These are phyloP conservation scores for Sturmia bella DNA, from an alignment of 2,888 invertebrate species.

Conservation along the genomic window DNA sequence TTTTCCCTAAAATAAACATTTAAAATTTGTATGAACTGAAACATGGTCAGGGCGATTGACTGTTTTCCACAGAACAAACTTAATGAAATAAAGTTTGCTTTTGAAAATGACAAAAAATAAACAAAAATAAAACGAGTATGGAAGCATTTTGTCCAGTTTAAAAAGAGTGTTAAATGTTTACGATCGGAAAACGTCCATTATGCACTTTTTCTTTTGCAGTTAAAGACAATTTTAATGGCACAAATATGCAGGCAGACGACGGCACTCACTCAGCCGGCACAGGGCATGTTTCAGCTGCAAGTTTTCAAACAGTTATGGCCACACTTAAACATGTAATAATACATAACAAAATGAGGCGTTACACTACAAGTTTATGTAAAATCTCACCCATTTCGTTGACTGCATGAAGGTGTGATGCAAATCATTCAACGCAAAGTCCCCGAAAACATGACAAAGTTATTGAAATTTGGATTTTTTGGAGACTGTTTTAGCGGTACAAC, in stretches of 20 bases:
- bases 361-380: background rate
- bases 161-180: slow-evolving; percentile 58
- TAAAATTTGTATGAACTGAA: slow-evolving; percentile 24
- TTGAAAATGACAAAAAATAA: slow-evolving; percentile 5
- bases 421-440: too few relatives aligned
- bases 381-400: slow-evolving; percentile 39
- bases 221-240: slow-evolving; percentile 51
- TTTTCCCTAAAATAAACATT: slow-evolving; percentile 41
- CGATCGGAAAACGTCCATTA: slow-evolving; percentile 60
- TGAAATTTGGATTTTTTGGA: too few relatives aligned
- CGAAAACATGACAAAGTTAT: too few relatives aligned
- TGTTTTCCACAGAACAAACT: slow-evolving; percentile 5
- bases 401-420: too few relatives aligned
- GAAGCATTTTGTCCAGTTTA: slow-evolving; percentile 48
- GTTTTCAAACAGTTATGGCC: slow-evolving; percentile 14
- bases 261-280: background rate
- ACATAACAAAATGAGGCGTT: slow-evolving; percentile 37
- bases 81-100: slow-evolving; percentile 24
- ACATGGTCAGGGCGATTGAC: slow-evolving; percentile 4
- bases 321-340: slow-evolving; percentile 22
- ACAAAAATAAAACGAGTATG: background rate
- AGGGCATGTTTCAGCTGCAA: slow-evolving; percentile 24
- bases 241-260: background rate
- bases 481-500: too few relatives aligned
- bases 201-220: slow-evolving; percentile 20